Conservation (phyloP, 1,140 invertebrate species). For the Cherax destructor region DNA sequence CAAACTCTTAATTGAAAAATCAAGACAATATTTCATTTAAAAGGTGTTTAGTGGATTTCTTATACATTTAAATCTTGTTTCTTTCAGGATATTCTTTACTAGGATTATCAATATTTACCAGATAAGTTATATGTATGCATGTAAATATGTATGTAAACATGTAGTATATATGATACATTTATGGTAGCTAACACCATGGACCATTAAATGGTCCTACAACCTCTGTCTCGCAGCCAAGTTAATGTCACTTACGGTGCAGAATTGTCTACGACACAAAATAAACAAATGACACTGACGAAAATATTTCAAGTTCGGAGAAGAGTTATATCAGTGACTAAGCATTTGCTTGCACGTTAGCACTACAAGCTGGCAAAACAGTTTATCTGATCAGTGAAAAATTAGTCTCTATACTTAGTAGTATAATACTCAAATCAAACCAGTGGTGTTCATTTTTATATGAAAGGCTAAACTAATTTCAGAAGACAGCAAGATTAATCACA, state of each 20-base stretch:
- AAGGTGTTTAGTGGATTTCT: too few relatives aligned
- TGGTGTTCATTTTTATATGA: not conserved
- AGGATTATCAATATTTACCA: too few relatives aligned
- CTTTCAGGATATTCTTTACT: too few relatives aligned
- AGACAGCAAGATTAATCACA: not conserved
- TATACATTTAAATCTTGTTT: too few relatives aligned
- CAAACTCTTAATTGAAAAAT: too few relatives aligned
- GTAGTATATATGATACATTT: too few relatives aligned
- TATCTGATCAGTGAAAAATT: not conserved
- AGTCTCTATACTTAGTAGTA: not conserved
- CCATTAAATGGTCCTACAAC: not conserved
- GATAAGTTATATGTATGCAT: too few relatives aligned
- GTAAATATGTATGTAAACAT: too few relatives aligned
- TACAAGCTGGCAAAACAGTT: not conserved
- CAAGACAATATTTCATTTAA: too few relatives aligned
- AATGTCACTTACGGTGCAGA: too few relatives aligned
- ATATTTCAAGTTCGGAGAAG: too few relatives aligned
- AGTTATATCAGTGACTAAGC: not conserved
- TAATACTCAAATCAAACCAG: not conserved
- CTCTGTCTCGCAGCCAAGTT: not conserved
- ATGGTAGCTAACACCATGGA: too few relatives aligned
- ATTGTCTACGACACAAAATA: not conserved
- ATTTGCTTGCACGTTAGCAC: not conserved
- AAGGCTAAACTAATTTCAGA: not conserved
- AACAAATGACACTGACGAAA: not conserved